Evolutionary conservation across 2,888 invertebrate genomes (phyloP).

Genomic region (Lycaena phlaeas): DNA sequence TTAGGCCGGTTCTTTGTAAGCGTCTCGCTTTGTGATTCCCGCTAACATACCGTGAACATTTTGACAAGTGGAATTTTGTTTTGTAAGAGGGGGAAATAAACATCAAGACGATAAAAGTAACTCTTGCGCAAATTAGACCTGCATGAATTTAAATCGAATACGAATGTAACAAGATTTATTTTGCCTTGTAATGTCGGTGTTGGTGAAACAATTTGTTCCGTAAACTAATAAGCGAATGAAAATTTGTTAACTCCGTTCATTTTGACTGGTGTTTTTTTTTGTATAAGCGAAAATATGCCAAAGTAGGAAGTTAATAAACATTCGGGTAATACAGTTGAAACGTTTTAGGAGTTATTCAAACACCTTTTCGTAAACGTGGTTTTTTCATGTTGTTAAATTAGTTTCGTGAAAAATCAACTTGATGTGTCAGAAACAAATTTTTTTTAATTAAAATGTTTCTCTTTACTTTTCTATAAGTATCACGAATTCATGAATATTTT

Average conservation of each 20-base stretch:
- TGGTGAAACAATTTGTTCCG: neutral
- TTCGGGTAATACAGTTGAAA: too few species aligned
- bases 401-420: too few species aligned
- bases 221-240: conserved; percentile 5
- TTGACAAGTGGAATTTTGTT: conserved; percentile 65
- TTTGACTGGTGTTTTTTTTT: conserved; percentile 6
- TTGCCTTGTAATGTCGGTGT: neutral
- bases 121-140: conserved; percentile 7
- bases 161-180: neutral
- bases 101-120: conserved; percentile 12
- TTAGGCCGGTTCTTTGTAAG: conserved; percentile 60
- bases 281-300: neutral
- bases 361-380: too few species aligned
- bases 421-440: too few species aligned
- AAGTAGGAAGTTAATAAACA: conserved; percentile 2
- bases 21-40: conserved; percentile 60
- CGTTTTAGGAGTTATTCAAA: too few species aligned
- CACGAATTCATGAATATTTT: too few species aligned
- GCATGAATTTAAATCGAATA: neutral
- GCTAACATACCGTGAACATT: conserved; percentile 59
- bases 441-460: too few species aligned
- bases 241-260: conserved; percentile 7
- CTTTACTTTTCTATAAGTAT: too few species aligned
- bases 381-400: too few species aligned
- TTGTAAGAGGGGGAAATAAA: conserved; percentile 31